Conservation (phyloP, 2,888 invertebrate species). For the Xestia xanthographa region DNA sequence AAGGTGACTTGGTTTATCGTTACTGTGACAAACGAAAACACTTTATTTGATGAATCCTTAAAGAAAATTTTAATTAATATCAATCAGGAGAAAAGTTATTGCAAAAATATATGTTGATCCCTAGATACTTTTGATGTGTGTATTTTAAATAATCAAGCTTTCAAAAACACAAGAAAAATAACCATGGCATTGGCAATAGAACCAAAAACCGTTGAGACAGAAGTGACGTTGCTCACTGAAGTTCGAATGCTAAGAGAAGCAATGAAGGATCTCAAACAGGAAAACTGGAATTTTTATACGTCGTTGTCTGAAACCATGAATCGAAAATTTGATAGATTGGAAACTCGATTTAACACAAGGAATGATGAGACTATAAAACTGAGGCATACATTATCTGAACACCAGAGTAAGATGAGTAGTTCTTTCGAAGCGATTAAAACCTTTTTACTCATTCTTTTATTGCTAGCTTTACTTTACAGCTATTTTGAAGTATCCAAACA, state of each 20-base stretch:
- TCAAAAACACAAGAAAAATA: neutral
- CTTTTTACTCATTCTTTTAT: neutral
- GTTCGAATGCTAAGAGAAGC: conserved; percentile 12
- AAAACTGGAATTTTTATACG: conserved; percentile 25
- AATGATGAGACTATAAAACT: neutral
- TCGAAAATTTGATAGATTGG: conserved; percentile 25
- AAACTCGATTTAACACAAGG: conserved; percentile 5
- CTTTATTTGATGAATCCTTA: no score
- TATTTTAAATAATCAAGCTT: neutral
- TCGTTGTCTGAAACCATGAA: conserved; percentile 18
- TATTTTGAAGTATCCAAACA: conserved; percentile 5
- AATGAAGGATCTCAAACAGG: conserved; percentile 18
- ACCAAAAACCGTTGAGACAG: neutral
- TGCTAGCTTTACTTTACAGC: conserved; percentile 1
- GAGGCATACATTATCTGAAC: conserved; percentile 1
- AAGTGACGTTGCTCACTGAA: neutral
- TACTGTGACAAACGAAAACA: no score
- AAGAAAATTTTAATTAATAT: no score
- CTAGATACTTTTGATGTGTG: no score
- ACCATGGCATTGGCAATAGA: neutral
- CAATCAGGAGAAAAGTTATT: no score
- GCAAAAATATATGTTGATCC: no score
- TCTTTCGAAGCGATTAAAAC: neutral
- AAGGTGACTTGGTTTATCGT: no score
- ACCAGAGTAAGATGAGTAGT: conserved; percentile 11